Evolutionary conservation across 1,140 invertebrate genomes (phyloP).

Genomic region (Subanguina moxae): DNA sequence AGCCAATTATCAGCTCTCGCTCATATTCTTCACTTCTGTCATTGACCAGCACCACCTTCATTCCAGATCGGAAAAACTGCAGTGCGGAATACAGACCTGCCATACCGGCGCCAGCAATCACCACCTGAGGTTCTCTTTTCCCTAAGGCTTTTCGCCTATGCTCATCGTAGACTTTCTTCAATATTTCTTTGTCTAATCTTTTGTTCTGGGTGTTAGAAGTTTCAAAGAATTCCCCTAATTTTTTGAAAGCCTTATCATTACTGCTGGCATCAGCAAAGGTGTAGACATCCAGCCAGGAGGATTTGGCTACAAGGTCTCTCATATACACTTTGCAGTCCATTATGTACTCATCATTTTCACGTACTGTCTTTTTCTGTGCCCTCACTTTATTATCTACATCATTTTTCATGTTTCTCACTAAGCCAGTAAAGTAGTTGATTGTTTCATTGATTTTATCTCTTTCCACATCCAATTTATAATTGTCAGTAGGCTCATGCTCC

Average conservation of each 20-base stretch:
- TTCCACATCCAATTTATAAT: too few species aligned
- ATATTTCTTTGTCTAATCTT: too few species aligned
- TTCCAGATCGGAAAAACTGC: constrained; percentile 4
- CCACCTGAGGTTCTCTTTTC: constrained; percentile 1
- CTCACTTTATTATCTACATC: too few species aligned
- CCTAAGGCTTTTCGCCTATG: too few species aligned
- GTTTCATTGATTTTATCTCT: too few species aligned
- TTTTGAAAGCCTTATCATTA: neutral
- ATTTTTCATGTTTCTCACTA: too few species aligned
- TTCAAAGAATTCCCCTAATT: too few species aligned
- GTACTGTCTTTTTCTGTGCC: neutral
- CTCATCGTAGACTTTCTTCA: too few species aligned
- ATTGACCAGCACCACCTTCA: constrained; percentile 14
- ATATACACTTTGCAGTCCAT: constrained; percentile 20
- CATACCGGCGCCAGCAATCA: constrained; percentile 2
- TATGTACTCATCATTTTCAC: neutral
- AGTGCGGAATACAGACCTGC: neutral
- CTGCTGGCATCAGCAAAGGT: constrained; percentile 10
- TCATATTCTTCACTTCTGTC: constrained; percentile 16
- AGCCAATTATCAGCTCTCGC: constrained; percentile 7
- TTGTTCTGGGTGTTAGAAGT: too few species aligned
- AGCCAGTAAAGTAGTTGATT: too few species aligned
- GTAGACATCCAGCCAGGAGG: constrained; percentile 7
- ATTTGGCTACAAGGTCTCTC: constrained; percentile 10
- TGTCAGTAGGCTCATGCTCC: too few species aligned